Evolutionary conservation across 2,888 invertebrate species (phyloP), one percentile per base, ranked within the genome.

Genomic region (Neoascia interrupta): DNA sequence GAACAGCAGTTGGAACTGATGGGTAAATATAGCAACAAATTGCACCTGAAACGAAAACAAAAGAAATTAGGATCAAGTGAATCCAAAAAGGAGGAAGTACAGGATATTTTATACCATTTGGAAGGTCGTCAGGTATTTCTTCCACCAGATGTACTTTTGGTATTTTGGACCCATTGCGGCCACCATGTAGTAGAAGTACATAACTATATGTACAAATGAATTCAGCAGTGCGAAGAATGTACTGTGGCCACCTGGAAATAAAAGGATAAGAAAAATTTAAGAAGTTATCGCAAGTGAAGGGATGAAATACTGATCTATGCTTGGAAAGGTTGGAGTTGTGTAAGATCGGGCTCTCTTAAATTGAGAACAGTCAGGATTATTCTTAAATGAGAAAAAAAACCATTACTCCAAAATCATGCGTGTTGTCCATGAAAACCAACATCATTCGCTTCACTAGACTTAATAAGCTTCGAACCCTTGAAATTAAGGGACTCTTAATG

Each of bases 171-270:
- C 98, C 93, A 97, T 93, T 18, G 97, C 97, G 3, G 98, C 93
- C 80, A 98, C 91, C 93, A 97, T 97, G 88, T 98, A 98, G 90
- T 98, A 98, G 89, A 95, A 95, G 90, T 98, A 98, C 98, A 98
- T 98, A 81, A 98, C 92, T 85, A 98, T 95, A 89, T 98, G 98
- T 74, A 98, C 97, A 87, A 97, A 97, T 1, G 97, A 94, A 89
- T 98, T 98, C 84, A 97, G 91, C 84, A 97, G 91, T 28, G 97
- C 95, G 89, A 98, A 98, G 91, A 98, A 98, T 70, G 98, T 97
- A 88, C 97, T 97, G 91, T 98, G 97, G 39, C 98, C 97, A 89
- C 97, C 97, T 96, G 89, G 11, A 88, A 88, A 6, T 31, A 31
- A 8, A 31, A 31, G 31, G 10, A 31, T 4, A 26, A 8, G 8